These are phyloP conservation scores for Drosophila asahinai DNA, from an alignment of 1,140 invertebrate genomes.

Conservation along the genomic window DNA sequence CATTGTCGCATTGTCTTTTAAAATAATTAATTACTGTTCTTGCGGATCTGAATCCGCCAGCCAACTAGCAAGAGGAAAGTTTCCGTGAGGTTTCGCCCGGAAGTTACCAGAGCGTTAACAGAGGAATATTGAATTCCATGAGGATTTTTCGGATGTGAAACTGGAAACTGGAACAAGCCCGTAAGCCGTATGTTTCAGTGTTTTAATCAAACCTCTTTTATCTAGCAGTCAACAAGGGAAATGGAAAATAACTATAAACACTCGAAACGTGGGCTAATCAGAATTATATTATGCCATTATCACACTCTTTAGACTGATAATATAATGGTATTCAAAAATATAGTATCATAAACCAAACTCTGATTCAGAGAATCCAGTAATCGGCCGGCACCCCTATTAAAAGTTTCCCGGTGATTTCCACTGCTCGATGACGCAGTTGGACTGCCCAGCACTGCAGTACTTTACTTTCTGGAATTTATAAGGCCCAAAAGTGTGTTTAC, in stretches of 20 bases:
- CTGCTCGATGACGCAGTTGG: slow-evolving; percentile 11
- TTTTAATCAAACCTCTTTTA: slow-evolving; percentile 1
- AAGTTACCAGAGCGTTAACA: too few species aligned
- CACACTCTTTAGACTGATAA: slow-evolving; percentile 10
- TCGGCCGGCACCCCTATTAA: background rate
- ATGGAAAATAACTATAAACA: slow-evolving; percentile 20
- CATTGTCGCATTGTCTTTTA: too few species aligned
- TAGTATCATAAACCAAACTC: background rate
- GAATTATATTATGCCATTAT: background rate
- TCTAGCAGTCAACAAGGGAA: background rate
- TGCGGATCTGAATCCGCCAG: too few species aligned
- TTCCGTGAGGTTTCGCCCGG: too few species aligned
- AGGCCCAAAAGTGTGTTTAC: slow-evolving; percentile 15
- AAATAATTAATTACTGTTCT: too few species aligned
- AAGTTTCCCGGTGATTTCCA: background rate
- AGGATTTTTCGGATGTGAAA: too few species aligned
- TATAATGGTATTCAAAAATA: background rate
- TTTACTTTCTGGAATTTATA: slow-evolving; percentile 17
- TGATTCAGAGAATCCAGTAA: slow-evolving; percentile 4
- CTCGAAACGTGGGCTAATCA: slow-evolving; percentile 8
- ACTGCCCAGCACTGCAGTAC: slow-evolving; percentile 27
- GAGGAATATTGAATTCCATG: too few species aligned
- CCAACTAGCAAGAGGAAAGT: too few species aligned
- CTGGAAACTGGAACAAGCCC: too few species aligned
- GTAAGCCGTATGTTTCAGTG: background rate